These are phyloP conservation scores for Muricea muricata DNA, from an alignment of 92 coral and sea anemone species.

Conservation along the genomic window DNA sequence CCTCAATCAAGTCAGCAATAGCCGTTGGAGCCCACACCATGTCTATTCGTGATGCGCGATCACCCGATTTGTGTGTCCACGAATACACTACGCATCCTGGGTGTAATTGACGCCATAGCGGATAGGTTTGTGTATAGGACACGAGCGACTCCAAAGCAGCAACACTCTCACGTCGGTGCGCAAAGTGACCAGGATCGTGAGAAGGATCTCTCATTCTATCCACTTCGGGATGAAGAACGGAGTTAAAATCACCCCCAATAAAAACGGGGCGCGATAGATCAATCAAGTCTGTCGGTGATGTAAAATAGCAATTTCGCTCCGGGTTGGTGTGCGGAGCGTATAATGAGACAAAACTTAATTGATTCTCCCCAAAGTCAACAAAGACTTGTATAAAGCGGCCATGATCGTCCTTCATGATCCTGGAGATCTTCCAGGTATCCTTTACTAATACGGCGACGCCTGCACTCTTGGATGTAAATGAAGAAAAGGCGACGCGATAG, in stretches of 20 bases:
- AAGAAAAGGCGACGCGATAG: not conserved
- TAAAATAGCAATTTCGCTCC: not conserved
- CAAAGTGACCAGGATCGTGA: not conserved
- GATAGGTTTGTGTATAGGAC: not conserved
- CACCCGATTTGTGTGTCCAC: constrained; percentile 50
- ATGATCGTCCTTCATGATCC: not conserved
- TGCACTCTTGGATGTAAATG: not conserved
- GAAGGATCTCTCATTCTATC: not conserved
- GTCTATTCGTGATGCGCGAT: constrained; percentile 57
- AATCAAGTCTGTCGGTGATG: not conserved
- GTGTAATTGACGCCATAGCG: constrained; percentile 62
- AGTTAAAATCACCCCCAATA: not conserved
- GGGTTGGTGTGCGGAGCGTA: constrained; percentile 19
- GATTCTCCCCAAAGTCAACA: not conserved
- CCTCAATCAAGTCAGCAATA: not conserved
- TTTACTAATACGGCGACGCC: not conserved
- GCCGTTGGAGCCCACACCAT: constrained; percentile 49
- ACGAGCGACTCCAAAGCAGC: constrained; percentile 9
- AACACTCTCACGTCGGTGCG: not conserved
- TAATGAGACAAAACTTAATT: not conserved
- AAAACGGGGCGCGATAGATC: not conserved
- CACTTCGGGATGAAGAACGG: not conserved
- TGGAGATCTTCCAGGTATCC: not conserved
- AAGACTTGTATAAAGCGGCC: constrained; percentile 9
- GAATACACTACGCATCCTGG: constrained; percentile 40